These are phyloP conservation scores for Candidula unifasciata DNA, from an alignment of 2,888 invertebrate genomes.

Conservation along the genomic window DNA sequence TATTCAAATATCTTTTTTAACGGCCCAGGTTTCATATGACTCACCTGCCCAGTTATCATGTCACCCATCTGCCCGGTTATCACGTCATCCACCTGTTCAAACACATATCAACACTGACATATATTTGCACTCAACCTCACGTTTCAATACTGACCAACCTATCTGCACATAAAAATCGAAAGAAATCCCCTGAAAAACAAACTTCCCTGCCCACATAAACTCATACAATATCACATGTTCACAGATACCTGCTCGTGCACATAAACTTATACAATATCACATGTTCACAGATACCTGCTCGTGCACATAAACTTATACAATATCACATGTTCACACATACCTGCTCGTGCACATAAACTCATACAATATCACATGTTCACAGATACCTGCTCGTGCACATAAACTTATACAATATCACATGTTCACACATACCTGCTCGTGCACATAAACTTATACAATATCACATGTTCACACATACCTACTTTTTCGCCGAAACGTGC, in stretches of 20 bases:
- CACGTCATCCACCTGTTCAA: background rate
- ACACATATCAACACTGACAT: background rate
- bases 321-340: background rate
- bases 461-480: too few relatives aligned
- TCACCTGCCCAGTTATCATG: background rate
- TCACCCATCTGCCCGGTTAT: too few relatives aligned
- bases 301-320: background rate
- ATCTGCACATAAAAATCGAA: too few relatives aligned
- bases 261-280: too few relatives aligned
- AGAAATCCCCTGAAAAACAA: too few relatives aligned
- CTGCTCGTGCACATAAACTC: too few relatives aligned
- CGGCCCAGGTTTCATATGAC: too few relatives aligned
- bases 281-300: too few relatives aligned
- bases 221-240: conserved; percentile 76
- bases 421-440: background rate
- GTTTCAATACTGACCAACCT: background rate
- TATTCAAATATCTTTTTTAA: too few relatives aligned
- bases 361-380: too few relatives aligned
- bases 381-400: background rate
- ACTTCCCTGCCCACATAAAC: background rate
- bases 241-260: background rate
- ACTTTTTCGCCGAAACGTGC: background rate
- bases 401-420: background rate
- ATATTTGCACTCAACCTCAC: background rate
- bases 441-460: too few relatives aligned